Base-by-base conservation (phyloP, 2,888 invertebrate genomes). In the Habroteleia sp. region DNA sequence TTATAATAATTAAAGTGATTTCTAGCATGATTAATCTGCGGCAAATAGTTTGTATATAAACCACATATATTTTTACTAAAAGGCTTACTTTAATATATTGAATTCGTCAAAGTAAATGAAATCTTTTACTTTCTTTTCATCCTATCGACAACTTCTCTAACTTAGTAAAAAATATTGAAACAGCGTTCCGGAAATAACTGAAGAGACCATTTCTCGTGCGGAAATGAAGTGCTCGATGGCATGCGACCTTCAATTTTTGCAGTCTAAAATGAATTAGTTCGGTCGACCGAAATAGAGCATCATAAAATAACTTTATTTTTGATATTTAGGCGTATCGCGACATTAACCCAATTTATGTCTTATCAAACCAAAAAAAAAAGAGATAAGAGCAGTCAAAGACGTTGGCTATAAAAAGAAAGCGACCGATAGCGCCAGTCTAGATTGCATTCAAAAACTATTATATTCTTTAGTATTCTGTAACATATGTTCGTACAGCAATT, bases 331-430 rank as follows among this genome's bases (percentile, higher is more conserved):
- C 31, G 39, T 23, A 48, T 56, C 37, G 23, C 31, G 35, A 62
- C 52, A 42, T 62, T 44, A 52, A 69, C 52, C 60, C 52, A 60
- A 60, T 62, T 69, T 69, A 20, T 2, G 31, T 62, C 11, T 52
- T 69, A 52, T 62, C 60, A 33, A 62, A 5, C 29, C n/a, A n/a
- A 35, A n/a, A 48, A 14, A 48, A 46, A 50, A 58, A 48, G 33
- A 54, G 60, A 71, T 71, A 71, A 62, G 54, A 14, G n/a, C 33
- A 33, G 41, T 25, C 25, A 56, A 11, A 58, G 46, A 33, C 39
- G 14, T 17, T 41, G 27, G 48, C 31, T 42, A 62, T 31, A 27
- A 50, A 68, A 58, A 39, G n/a, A n/a, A 42, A 41, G 42, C 10
- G 17, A n/a, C 7, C 3, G 39, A 66, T 66, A 66, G 16, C 14